Evolutionary conservation across 2,888 invertebrate species (phyloP).

Genomic region (Andrena bicolor): DNA sequence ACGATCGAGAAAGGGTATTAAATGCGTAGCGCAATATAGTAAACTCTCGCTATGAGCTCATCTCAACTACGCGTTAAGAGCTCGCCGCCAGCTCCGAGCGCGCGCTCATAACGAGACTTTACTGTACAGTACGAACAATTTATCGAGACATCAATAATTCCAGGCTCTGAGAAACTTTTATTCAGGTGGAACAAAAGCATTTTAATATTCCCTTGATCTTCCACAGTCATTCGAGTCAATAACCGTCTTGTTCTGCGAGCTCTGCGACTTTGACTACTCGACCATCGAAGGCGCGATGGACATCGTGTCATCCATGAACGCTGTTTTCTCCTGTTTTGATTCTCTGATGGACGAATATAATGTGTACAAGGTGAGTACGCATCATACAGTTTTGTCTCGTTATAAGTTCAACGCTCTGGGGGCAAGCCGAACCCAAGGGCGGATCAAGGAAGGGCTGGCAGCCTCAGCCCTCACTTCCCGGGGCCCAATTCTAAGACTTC

Average conservation of each 20-base stretch:
- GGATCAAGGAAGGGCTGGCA: too few relatives aligned
- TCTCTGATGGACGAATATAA: conserved; percentile 92
- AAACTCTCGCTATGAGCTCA: too few relatives aligned
- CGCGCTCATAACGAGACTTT: too few relatives aligned
- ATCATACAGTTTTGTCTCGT: too few relatives aligned
- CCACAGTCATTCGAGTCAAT: conserved; percentile 91
- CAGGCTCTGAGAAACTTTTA: too few relatives aligned
- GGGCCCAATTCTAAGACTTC: too few relatives aligned
- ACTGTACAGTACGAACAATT: neutral
- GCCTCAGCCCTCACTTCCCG: too few relatives aligned
- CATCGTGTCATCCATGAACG: conserved; percentile 93
- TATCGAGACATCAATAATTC: neutral
- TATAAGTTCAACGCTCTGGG: too few relatives aligned
- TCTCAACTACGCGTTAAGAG: too few relatives aligned
- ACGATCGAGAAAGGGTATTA: neutral
- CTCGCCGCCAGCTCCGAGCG: too few relatives aligned
- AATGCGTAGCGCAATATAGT: neutral
- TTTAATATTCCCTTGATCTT: conserved; percentile 23
- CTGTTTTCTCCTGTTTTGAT: conserved; percentile 94
- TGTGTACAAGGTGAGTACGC: conserved; percentile 91
- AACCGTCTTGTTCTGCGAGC: conserved; percentile 92
- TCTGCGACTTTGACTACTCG: conserved; percentile 88
- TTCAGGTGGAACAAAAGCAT: too few relatives aligned
- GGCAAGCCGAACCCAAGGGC: too few relatives aligned
- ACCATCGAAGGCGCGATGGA: conserved; percentile 90